A percentile compares a stretch with the other conserved stretches of the same genome.
Conservation (phyloP, 2,888 invertebrate species). For the Mythimna albipuncta region DNA sequence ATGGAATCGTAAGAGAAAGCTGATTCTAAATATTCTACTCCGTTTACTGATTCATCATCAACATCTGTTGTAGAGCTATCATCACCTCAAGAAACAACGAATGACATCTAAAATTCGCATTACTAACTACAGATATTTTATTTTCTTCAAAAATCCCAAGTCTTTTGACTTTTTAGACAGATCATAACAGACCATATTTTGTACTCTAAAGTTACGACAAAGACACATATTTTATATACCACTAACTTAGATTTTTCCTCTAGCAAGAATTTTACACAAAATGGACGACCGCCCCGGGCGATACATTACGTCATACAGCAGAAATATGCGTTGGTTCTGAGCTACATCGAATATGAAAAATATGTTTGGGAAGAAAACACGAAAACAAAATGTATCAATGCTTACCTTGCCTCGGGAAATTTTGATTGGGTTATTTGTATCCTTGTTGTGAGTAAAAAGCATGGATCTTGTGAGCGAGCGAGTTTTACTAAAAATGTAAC, state of each 20-base stretch:
- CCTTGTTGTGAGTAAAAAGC: background rate
- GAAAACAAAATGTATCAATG: constrained; percentile 50
- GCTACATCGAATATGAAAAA: constrained; percentile 49
- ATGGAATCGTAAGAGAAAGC: too few relatives aligned
- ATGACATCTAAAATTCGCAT: too few relatives aligned
- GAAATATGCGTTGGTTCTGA: constrained; percentile 47
- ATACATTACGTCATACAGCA: constrained; percentile 26
- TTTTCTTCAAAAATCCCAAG: too few relatives aligned
- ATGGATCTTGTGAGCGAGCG: background rate
- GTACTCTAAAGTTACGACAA: constrained; percentile 12
- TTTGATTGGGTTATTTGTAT: constrained; percentile 40
- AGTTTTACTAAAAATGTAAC: background rate
- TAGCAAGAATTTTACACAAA: constrained; percentile 41
- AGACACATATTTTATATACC: constrained; percentile 8
- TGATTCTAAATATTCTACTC: too few relatives aligned
- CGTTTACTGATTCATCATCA: too few relatives aligned
- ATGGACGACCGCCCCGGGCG: constrained; percentile 35
- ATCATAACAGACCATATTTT: background rate
- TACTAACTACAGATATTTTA: too few relatives aligned
- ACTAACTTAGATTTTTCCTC: constrained; percentile 28
- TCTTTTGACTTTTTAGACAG: too few relatives aligned
- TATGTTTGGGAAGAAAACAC: constrained; percentile 53
- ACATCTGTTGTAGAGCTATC: too few relatives aligned
- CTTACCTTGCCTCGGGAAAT: constrained; percentile 34
- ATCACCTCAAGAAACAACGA: too few relatives aligned